Conservation (phyloP, 2,888 invertebrate genomes). For the Drosophila suboccidentalis region DNA sequence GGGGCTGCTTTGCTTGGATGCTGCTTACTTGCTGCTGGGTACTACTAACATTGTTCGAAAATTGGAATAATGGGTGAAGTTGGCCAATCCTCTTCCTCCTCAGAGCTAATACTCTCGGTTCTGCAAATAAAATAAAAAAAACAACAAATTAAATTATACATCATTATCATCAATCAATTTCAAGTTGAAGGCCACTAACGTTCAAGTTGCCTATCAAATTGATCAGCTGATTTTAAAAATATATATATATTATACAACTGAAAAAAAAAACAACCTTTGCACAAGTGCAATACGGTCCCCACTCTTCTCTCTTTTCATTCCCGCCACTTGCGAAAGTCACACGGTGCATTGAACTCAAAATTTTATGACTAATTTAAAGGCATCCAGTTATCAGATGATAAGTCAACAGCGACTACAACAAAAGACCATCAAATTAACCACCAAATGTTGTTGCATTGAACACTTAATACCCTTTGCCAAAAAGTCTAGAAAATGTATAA, state of each 20-base stretch:
- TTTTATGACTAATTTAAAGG: constrained; percentile 57
- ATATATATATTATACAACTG: constrained; percentile 4
- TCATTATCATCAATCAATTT: constrained; percentile 32
- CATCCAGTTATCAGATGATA: constrained; percentile 35
- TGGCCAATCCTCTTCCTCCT: constrained; percentile 88
- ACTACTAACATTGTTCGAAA: constrained; percentile 85
- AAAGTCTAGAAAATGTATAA: constrained; percentile 12
- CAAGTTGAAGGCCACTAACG: constrained; percentile 70
- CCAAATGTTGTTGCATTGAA: constrained; percentile 23
- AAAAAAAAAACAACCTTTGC: constrained; percentile 44
- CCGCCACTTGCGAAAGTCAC: constrained; percentile 33
- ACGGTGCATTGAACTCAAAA: constrained; percentile 67
- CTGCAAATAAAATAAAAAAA: constrained; percentile 81
- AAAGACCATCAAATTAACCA: constrained; percentile 37
- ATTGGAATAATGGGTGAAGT: constrained; percentile 88
- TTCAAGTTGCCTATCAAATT: not conserved
- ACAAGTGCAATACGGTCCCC: constrained; percentile 46
- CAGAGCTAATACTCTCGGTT: constrained; percentile 88
- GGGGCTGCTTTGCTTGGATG: constrained; percentile 52
- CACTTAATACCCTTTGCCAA: constrained; percentile 41
- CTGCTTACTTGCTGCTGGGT: constrained; percentile 54
- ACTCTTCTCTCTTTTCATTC: not conserved
- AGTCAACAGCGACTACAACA: constrained; percentile 26
- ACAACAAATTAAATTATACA: constrained; percentile 10
- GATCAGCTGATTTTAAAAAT: constrained; percentile 47